Evolutionary conservation across 2,888 invertebrate genomes (phyloP).

Genomic region (Trachelus stipa): DNA sequence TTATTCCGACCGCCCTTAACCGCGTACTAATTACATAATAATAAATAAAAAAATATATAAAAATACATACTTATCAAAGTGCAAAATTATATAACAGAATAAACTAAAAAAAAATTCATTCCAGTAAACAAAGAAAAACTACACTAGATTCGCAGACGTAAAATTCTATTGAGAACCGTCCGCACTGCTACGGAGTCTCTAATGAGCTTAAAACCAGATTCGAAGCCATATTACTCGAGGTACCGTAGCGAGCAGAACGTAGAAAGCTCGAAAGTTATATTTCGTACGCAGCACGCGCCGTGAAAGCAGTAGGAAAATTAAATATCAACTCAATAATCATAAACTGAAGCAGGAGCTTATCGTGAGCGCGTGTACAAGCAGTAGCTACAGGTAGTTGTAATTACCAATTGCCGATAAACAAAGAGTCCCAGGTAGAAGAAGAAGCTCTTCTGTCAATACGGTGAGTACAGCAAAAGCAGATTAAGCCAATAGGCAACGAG

Average conservation of each 20-base stretch:
- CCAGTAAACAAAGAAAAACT: neutral
- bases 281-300: neutral
- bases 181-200: conserved; percentile 48
- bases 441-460: neutral
- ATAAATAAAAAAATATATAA: neutral
- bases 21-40: neutral
- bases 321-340: neutral
- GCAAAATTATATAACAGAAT: neutral
- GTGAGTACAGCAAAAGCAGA: neutral
- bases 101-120: neutral
- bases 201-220: conserved; percentile 51
- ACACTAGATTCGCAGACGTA: neutral
- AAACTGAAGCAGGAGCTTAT: neutral
- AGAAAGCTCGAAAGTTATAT: neutral
- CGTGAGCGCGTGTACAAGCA: neutral
- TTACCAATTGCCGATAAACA: neutral
- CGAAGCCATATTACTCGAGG: conserved; percentile 45
- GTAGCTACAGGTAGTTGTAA: neutral
- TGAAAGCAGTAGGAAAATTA: neutral
- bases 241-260: neutral
- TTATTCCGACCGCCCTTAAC: neutral
- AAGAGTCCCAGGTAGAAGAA: neutral
- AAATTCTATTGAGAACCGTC: conserved; percentile 25
- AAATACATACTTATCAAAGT: neutral
- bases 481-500: neutral